A percentile compares a stretch with the other conserved stretches of the same genome.
Conservation (phyloP, 2,797 vertebrate species). For the Brotogeris chrysoptera region DNA sequence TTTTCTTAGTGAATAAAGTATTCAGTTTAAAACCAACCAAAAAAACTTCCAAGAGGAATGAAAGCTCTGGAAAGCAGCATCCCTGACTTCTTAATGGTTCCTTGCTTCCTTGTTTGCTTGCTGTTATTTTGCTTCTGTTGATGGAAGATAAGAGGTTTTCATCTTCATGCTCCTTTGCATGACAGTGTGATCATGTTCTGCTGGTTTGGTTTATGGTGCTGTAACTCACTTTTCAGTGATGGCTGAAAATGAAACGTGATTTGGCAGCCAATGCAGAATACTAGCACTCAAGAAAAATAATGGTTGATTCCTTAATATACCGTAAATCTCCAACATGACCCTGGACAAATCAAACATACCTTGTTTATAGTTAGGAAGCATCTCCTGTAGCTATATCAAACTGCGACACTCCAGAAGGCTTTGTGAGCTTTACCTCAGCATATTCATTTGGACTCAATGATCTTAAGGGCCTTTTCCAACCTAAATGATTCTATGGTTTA, state of each 20-base stretch:
- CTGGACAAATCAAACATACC: neutral
- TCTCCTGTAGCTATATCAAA: neutral
- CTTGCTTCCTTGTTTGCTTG: neutral
- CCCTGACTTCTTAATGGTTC: neutral
- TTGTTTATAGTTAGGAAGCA: neutral
- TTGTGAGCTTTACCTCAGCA: neutral
- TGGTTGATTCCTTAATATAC: neutral
- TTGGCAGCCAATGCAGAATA: neutral
- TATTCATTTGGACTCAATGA: neutral
- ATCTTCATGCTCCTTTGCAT: neutral
- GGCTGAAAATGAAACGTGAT: neutral
- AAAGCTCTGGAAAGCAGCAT: neutral
- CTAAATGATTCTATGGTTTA: neutral
- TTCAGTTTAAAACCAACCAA: neutral
- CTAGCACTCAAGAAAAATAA: neutral
- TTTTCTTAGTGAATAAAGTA: neutral
- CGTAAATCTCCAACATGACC: neutral
- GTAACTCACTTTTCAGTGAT: neutral
- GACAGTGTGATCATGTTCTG: neutral
- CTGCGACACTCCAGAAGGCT: neutral
- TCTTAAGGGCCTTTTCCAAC: neutral
- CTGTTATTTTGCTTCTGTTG: neutral
- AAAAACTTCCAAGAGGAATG: neutral
- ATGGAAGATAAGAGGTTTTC: neutral
- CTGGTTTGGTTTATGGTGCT: neutral